A percentile compares a stretch with the other conserved stretches of the same genome.
phyloP scores from a whole-genome alignment of 2,888 invertebrate species.

The Liopterus haemorrhoidalis region DNA sequence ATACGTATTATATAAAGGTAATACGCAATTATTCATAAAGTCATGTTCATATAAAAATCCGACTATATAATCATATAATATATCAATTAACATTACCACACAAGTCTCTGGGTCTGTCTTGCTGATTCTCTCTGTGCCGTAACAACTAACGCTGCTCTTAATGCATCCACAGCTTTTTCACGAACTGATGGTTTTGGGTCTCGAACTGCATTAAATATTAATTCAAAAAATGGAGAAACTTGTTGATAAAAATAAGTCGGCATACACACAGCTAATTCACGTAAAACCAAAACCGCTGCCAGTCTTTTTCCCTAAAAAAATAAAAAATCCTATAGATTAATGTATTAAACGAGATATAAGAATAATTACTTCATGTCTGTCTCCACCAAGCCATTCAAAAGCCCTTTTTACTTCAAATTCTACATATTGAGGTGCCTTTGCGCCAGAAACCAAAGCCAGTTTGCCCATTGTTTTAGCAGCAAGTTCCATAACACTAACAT shows the following conservation, averaged over 20 bases:
- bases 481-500: slow-evolving; percentile 91
- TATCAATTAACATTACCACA: slow-evolving; percentile 57
- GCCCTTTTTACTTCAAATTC: slow-evolving; percentile 95
- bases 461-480: slow-evolving; percentile 94
- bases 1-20: too few relatives aligned
- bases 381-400: slow-evolving; percentile 90
- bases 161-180: slow-evolving; percentile 87
- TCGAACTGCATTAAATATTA: slow-evolving; percentile 84
- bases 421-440: slow-evolving; percentile 94
- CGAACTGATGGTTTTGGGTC: slow-evolving; percentile 88
- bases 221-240: slow-evolving; percentile 88
- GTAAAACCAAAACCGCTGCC: slow-evolving; percentile 85
- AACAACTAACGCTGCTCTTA: slow-evolving; percentile 90
- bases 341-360: slow-evolving; percentile 3
- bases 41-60: too few relatives aligned
- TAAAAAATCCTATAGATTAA: slow-evolving; percentile 13
- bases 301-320: slow-evolving; percentile 66
- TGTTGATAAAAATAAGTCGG: slow-evolving; percentile 97
- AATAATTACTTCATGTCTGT: slow-evolving; percentile 67
- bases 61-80: too few relatives aligned
- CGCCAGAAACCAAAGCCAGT: slow-evolving; percentile 84
- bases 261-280: slow-evolving; percentile 90
- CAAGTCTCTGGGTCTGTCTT: slow-evolving; percentile 81
- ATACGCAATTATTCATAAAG: too few relatives aligned
- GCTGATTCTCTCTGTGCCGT: slow-evolving; percentile 94